phyloP scores from a whole-genome alignment of 2,113 vertebrate genomes.

The Cettia cetti region DNA sequence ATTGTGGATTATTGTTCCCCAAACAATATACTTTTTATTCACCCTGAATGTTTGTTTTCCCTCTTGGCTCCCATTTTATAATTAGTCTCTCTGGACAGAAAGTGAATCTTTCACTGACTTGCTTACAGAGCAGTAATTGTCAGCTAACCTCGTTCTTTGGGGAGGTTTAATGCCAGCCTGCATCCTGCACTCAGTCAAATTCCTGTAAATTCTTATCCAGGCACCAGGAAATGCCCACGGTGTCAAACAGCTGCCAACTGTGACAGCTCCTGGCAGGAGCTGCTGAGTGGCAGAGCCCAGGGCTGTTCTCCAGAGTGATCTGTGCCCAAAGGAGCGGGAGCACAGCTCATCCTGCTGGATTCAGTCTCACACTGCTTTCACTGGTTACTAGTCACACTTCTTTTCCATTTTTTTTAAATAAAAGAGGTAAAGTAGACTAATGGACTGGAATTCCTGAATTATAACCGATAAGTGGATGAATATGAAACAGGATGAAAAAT shows the following conservation, averaged over 20 bases:
- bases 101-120: neutral
- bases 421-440: neutral
- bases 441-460: neutral
- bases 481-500: neutral
- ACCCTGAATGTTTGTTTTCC: neutral
- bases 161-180: neutral
- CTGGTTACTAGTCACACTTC: neutral
- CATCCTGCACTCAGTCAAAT: neutral
- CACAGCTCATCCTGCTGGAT: neutral
- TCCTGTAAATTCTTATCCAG: neutral
- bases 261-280: neutral
- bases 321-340: neutral
- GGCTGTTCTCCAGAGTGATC: neutral
- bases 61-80: neutral
- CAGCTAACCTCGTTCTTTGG: neutral
- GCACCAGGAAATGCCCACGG: neutral
- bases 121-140: neutral
- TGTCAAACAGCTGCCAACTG: neutral
- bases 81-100: neutral
- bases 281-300: neutral
- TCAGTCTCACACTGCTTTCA: neutral
- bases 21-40: neutral
- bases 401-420: neutral
- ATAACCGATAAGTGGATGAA: rapidly evolving
- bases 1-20: neutral